Percentiles rank a stretch among this genome's conserved stretches.
Evolutionary conservation across 1,140 invertebrate genomes (phyloP).

Genomic region (Argopecten irradians): DNA sequence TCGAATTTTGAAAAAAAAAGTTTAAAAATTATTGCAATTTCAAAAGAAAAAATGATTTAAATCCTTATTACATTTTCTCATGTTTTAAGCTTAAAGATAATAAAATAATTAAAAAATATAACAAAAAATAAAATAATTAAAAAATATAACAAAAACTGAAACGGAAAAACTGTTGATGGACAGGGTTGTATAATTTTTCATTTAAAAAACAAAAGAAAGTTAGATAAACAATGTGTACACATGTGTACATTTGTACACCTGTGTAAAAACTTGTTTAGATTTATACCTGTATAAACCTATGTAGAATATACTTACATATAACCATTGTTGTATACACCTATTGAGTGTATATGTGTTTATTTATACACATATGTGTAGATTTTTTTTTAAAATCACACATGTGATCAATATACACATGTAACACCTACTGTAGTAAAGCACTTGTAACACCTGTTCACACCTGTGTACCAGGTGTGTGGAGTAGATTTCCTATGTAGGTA

Average conservation of each 20-base stretch:
- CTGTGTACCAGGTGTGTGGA: background rate
- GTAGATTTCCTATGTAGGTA: background rate
- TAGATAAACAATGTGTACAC: background rate
- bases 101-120: too few species aligned
- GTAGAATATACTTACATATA: slow-evolving; percentile 1
- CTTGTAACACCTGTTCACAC: background rate
- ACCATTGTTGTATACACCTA: background rate
- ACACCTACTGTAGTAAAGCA: background rate
- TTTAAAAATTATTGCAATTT: background rate
- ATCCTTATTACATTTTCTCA: too few species aligned
- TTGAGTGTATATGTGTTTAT: background rate
- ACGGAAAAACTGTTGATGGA: background rate
- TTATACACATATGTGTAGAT: background rate
- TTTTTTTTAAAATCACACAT: background rate
- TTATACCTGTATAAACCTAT: background rate
- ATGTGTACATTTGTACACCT: background rate
- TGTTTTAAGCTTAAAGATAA: too few species aligned
- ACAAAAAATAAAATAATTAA: too few species aligned
- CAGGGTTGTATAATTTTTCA: background rate
- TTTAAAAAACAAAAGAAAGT: background rate
- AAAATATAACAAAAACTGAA: too few species aligned
- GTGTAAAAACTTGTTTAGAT: background rate
- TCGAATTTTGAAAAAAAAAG: too few species aligned
- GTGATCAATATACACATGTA: background rate
- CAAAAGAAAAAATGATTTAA: background rate